These are phyloP conservation scores for Pachyuromys duprasi DNA, from an alignment of 2,797 vertebrate genomes.

Conservation along the genomic window DNA sequence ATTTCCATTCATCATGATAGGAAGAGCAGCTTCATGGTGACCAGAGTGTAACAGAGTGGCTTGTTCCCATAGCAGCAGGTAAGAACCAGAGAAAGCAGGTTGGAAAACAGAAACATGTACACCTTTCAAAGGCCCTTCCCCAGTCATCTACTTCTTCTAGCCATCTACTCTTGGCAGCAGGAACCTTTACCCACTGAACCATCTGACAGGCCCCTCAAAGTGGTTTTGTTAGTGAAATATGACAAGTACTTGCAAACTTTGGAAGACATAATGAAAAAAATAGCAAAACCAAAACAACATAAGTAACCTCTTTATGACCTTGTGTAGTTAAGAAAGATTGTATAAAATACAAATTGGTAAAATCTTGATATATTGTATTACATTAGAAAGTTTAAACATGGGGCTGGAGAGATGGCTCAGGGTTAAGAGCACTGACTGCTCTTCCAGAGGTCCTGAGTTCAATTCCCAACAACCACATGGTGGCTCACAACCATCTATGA, in stretches of 20 bases:
- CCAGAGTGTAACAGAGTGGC: not conserved
- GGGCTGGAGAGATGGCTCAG: too few relatives aligned
- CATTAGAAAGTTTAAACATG: not conserved
- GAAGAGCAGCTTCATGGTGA: not conserved
- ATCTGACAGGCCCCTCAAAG: not conserved
- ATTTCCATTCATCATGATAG: not conserved
- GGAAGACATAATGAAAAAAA: not conserved
- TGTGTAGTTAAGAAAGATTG: slow-evolving; percentile 6
- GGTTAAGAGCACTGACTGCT: too few relatives aligned
- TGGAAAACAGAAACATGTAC: not conserved
- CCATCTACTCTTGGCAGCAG: too few relatives aligned
- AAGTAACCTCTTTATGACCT: slow-evolving; percentile 5
- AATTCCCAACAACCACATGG: too few relatives aligned
- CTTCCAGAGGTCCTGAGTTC: too few relatives aligned
- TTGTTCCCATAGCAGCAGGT: not conserved
- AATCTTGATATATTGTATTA: not conserved
- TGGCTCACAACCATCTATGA: too few relatives aligned
- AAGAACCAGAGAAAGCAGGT: not conserved
- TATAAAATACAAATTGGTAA: slow-evolving; percentile 38
- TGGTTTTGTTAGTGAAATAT: not conserved
- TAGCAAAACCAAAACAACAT: not conserved
- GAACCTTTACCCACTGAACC: not conserved
- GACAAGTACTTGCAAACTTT: slow-evolving; percentile 26
- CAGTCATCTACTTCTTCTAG: not conserved
- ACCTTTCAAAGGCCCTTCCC: not conserved